These are phyloP conservation scores for Anoplophora glabripennis DNA, from an alignment of 1,140 invertebrate genomes.

Conservation along the genomic window DNA sequence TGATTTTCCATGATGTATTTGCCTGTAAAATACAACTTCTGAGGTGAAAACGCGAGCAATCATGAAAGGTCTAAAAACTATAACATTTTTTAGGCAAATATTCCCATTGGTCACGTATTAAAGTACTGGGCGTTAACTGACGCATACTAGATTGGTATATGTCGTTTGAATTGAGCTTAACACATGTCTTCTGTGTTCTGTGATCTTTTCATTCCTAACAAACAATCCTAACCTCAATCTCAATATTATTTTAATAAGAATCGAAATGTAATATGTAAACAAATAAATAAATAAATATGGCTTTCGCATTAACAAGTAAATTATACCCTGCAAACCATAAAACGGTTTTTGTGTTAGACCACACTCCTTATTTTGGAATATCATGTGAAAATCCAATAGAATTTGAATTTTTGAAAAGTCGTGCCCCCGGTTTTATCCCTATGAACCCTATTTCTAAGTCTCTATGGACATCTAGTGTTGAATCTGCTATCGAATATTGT, in stretches of 20 bases:
- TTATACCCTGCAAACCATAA: constrained; percentile 79
- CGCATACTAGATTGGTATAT: no score
- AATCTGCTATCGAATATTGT: constrained; percentile 92
- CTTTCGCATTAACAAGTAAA: constrained; percentile 34
- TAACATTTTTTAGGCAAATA: no score
- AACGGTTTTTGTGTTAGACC: constrained; percentile 92
- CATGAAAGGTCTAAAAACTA: no score
- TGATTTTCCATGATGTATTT: no score
- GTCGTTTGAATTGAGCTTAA: no score
- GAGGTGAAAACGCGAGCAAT: no score
- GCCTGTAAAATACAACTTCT: no score
- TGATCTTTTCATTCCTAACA: no score
- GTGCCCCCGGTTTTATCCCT: constrained; percentile 67
- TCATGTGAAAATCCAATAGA: constrained; percentile 84
- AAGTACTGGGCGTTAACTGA: no score
- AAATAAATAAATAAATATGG: constrained; percentile 29
- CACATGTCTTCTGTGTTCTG: no score
- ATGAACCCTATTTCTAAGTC: constrained; percentile 81
- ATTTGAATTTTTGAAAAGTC: constrained; percentile 79
- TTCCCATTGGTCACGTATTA: no score
- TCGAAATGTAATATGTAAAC: neutral
- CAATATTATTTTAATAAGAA: neutral
- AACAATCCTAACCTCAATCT: no score
- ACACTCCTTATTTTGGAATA: constrained; percentile 83
- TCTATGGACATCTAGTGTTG: constrained; percentile 91